These are phyloP conservation scores for Spongia lamella DNA, from an alignment of 37 sponge, comb jelly and placozoan species.

Conservation along the genomic window DNA sequence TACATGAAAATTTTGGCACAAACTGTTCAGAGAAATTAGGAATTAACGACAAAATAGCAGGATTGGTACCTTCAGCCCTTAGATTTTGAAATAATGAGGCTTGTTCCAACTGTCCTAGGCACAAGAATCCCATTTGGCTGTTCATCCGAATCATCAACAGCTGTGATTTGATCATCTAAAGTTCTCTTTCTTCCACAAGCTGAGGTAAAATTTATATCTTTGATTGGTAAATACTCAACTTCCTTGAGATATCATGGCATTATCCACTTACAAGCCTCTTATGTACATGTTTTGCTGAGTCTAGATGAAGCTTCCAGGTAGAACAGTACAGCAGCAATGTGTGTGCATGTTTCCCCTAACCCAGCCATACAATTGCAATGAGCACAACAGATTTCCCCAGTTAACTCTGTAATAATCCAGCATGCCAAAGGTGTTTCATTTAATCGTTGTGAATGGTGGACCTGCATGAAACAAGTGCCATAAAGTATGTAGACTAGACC, in stretches of 20 bases:
- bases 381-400: conserved; percentile 38
- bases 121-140: neutral
- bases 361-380: conserved; percentile 55
- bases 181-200: conserved; percentile 10
- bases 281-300: conserved; percentile 12
- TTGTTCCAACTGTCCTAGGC: neutral
- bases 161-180: conserved; percentile 6
- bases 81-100: neutral
- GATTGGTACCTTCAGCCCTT: conserved; percentile 5
- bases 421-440: too few species aligned
- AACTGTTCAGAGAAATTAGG: conserved; percentile 2
- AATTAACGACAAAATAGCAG: conserved; percentile 27
- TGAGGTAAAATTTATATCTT: conserved; percentile 25
- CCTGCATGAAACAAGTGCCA: too few species aligned
- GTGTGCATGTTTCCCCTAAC: conserved; percentile 50
- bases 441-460: too few species aligned
- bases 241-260: conserved; percentile 18
- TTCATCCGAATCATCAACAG: neutral
- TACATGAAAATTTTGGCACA: conserved; percentile 5
- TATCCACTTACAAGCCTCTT: conserved; percentile 21
- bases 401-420: conserved; percentile 1
- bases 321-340: conserved; percentile 30
- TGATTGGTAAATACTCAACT: conserved; percentile 21
- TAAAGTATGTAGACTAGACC: too few species aligned
- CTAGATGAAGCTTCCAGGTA: conserved; percentile 3